Percentiles rank a stretch among this genome's conserved stretches.
Conservation (phyloP, 1,140 invertebrate species). For the Helicoverpa armigera region DNA sequence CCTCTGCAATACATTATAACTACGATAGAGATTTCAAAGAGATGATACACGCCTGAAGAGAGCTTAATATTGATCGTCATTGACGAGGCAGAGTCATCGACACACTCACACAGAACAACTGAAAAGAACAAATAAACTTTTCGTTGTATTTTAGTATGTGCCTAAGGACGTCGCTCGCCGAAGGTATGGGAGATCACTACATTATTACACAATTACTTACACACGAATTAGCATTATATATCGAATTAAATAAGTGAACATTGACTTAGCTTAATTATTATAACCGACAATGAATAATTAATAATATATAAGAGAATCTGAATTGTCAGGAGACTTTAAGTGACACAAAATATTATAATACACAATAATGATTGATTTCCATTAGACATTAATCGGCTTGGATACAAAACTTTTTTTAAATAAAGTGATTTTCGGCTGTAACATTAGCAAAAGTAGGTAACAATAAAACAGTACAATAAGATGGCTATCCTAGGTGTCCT, state of each 20-base stretch:
- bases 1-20: constrained; percentile 42
- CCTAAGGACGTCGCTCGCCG: constrained; percentile 74
- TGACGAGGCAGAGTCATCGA: constrained; percentile 8
- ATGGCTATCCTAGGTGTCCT: constrained; percentile 40
- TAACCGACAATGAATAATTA: constrained; percentile 78
- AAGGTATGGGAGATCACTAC: constrained; percentile 84
- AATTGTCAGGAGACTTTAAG: constrained; percentile 37
- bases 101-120: constrained; percentile 52
- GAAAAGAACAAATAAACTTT: constrained; percentile 69
- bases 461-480: constrained; percentile 43
- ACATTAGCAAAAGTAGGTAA: constrained; percentile 46
- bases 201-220: constrained; percentile 84
- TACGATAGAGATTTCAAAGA: constrained; percentile 47
- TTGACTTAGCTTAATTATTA: constrained; percentile 85
- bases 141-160: constrained; percentile 81
- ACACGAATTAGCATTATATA: constrained; percentile 83
- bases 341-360: constrained; percentile 48
- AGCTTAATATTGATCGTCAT: constrained; percentile 52
- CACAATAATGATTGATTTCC: constrained; percentile 38
- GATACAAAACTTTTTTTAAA: constrained; percentile 44
- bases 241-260: constrained; percentile 85
- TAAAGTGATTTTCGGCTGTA: constrained; percentile 39
- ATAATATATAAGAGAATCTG: constrained; percentile 59
- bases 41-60: constrained; percentile 52
- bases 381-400: constrained; percentile 26